These are phyloP conservation scores for Apocrypta bakeri DNA, from an alignment of 1,140 invertebrate species.

Conservation along the genomic window DNA sequence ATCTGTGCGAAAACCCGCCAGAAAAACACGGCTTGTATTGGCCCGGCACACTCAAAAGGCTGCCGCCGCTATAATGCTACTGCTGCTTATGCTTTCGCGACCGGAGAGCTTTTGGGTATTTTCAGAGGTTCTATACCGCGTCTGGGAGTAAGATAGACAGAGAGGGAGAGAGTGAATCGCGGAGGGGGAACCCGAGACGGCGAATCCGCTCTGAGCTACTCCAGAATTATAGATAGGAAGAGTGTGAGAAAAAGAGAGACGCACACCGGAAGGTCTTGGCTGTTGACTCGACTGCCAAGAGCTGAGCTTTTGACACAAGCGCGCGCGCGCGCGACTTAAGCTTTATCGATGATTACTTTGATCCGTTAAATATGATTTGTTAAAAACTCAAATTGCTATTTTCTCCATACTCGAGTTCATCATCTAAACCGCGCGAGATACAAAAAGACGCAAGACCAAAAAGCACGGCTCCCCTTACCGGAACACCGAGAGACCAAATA, in stretches of 20 bases:
- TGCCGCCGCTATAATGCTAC: too few relatives aligned
- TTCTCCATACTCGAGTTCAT: too few relatives aligned
- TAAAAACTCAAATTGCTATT: too few relatives aligned
- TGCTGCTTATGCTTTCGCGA: neutral
- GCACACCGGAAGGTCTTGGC: neutral
- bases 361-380: too few relatives aligned
- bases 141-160: neutral
- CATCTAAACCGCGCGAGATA: too few relatives aligned
- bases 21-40: neutral
- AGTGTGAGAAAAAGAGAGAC: neutral
- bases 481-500: too few relatives aligned
- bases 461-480: too few relatives aligned
- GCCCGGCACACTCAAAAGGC: neutral
- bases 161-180: slow-evolving; percentile 7
- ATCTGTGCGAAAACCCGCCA: slow-evolving; percentile 69
- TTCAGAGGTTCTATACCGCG: slow-evolving; percentile 29
- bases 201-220: neutral
- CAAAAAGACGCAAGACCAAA: too few relatives aligned
- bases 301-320: neutral
- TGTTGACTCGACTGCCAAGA: neutral
- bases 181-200: neutral
- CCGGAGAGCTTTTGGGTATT: slow-evolving; percentile 25
- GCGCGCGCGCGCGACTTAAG: too few relatives aligned
- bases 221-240: neutral
- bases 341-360: too few relatives aligned